Evolutionary conservation across 2,113 vertebrate genomes (phyloP), one percentile per base, ranked within the genome.

Genomic region (Loxodonta africana): DNA sequence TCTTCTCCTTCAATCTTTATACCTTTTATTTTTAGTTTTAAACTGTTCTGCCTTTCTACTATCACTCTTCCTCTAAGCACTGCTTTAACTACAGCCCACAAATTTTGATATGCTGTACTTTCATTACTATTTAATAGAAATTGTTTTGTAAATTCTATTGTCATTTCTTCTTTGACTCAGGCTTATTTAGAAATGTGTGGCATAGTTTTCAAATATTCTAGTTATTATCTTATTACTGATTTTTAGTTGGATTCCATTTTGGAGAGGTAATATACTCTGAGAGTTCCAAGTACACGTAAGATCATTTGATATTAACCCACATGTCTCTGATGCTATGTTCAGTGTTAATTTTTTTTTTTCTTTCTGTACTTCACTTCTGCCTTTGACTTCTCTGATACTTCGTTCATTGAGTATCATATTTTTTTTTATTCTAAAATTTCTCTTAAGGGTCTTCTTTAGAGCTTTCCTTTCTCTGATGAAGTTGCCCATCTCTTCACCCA

Each of bases 131-230:
- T 92, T 6, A 48, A 6, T 51, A 89, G 4, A 86, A 89, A 91
- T n/a, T 83, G 51, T 60, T 95, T 89, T 84, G 46, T 74, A 88
- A 95, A 71, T 88, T 93, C 44, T 57, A 15, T 28, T 84, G 37
- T 86, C 15, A 95, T 74, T 88, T 93, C 20, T 63, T 90, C 7
- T 87, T 94, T 74, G 18, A 87, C 2, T 2, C 8, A 51, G 17
- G 2, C 20, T 67, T 83, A 23, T 92, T 95, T 88, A 74, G 26
- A 80, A 80, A 5, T 62, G 0, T 53, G 4, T 71, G 41, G 10
- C 23, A 84, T 90, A 74, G 67, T 41, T 78, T 90, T 37, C 90
- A 84, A 91, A 86, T 96, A 69, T 92, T 90, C 57, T 46, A 44
- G 8, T 65, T 57, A 37, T 73, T 17, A 28, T 46, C 74, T 86